Conservation (phyloP, 2,113 vertebrate genomes). For the Vulpes vulpes region DNA sequence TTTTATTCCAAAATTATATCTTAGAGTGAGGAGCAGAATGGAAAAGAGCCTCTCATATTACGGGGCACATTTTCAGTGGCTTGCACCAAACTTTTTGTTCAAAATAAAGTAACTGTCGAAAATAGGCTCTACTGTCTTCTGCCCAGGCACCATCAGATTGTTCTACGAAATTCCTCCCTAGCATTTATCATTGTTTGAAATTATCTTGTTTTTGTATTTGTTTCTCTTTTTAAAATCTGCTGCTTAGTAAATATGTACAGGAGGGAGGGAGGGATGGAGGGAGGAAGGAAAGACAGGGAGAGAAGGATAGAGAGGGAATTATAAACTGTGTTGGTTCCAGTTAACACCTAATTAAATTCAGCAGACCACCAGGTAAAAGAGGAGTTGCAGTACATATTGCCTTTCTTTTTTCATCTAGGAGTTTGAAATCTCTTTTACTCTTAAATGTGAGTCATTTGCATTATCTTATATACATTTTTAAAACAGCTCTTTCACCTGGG, state of each 20-base stretch:
- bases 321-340: neutral
- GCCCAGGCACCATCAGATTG: too few species aligned
- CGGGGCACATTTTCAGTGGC: neutral
- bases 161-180: neutral
- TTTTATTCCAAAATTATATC: neutral
- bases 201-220: neutral
- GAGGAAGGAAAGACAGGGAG: fast-evolving
- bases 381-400: neutral
- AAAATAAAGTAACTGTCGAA: neutral
- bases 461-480: neutral
- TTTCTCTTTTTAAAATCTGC: neutral
- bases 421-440: neutral
- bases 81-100: neutral
- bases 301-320: neutral
- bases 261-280: neutral
- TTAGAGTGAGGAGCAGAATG: neutral
- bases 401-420: neutral
- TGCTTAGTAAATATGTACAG: neutral
- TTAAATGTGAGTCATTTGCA: neutral
- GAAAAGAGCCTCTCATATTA: neutral
- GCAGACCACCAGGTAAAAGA: neutral
- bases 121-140: neutral
- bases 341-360: neutral
- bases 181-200: neutral
- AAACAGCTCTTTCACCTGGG: neutral